A percentile compares a stretch with the other conserved stretches of the same genome.
Evolutionary conservation across 2,797 vertebrate genomes (phyloP).

Genomic region (Gastrophryne carolinensis): DNA sequence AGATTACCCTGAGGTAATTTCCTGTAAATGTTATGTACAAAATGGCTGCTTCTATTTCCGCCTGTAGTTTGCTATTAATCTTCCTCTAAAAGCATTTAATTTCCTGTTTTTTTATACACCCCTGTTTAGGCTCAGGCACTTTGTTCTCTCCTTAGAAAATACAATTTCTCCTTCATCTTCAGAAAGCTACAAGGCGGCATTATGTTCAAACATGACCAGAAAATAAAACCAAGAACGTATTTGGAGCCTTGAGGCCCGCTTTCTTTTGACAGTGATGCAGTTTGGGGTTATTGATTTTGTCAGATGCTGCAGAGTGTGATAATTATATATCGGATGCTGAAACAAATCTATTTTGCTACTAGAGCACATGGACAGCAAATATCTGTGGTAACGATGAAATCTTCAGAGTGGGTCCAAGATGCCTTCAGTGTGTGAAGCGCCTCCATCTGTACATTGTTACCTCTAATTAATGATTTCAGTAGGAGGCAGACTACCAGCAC

Average conservation of each 20-base stretch:
- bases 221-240: not conserved
- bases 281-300: conserved; percentile 24
- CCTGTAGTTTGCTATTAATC: not conserved
- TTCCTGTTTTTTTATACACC: not conserved
- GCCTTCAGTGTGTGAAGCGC: not conserved
- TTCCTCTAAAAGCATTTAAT: not conserved
- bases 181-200: not conserved
- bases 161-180: not conserved
- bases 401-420: not conserved
- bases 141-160: not conserved
- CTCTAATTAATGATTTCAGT: conserved; percentile 23
- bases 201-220: not conserved
- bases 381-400: conserved; percentile 38
- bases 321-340: conserved; percentile 6
- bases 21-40: not conserved
- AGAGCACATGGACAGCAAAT: conserved; percentile 10
- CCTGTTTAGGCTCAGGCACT: not conserved
- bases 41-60: not conserved
- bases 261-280: conserved; percentile 8
- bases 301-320: not conserved
- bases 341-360: conserved; percentile 44
- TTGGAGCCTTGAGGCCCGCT: not conserved
- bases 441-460: conserved; percentile 21
- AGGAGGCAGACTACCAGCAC: not conserved
- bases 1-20: not conserved